Percentiles rank a stretch among this genome's conserved stretches.
phyloP scores from a whole-genome alignment of 2,888 invertebrate genomes.

The Drosophila ustulata region DNA sequence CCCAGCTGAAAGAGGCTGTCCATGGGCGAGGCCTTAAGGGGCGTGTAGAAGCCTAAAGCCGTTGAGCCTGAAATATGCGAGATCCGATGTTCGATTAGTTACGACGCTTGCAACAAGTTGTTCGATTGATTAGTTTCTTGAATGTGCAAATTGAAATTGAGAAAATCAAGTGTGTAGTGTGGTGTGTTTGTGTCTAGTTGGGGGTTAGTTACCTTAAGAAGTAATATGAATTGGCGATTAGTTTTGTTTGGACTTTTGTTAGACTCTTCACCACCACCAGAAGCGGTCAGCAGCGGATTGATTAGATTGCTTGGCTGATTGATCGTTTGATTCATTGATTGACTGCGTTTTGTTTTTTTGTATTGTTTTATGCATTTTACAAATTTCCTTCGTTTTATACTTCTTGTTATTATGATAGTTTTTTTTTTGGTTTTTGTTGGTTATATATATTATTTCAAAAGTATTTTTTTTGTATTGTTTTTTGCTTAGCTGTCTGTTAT shows the following conservation, averaged over 20 bases:
- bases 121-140: slow-evolving; percentile 15
- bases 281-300: slow-evolving; percentile 38
- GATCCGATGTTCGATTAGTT: not conserved
- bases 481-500: slow-evolving; percentile 61
- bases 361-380: slow-evolving; percentile 14
- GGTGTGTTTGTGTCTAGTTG: slow-evolving; percentile 35
- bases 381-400: slow-evolving; percentile 22
- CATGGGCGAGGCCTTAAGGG: slow-evolving; percentile 89
- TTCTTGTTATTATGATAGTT: not conserved
- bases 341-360: slow-evolving; percentile 18
- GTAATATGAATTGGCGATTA: slow-evolving; percentile 78
- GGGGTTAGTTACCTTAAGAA: slow-evolving; percentile 78
- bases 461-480: slow-evolving; percentile 35
- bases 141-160: slow-evolving; percentile 29
- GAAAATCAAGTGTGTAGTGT: slow-evolving; percentile 1
- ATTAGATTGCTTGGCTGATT: slow-evolving; percentile 28
- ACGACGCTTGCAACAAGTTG: not conserved
- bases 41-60: slow-evolving; percentile 93
- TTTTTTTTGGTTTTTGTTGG: slow-evolving; percentile 12
- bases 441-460: slow-evolving; percentile 41
- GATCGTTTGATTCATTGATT: slow-evolving; percentile 34
- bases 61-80: slow-evolving; percentile 86
- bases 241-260: slow-evolving; percentile 52
- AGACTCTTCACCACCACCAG: slow-evolving; percentile 44
- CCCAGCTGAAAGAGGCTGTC: slow-evolving; percentile 91